These are phyloP conservation scores for Xiphophorus birchmanni DNA, from an alignment of 2,797 vertebrate genomes.

Conservation along the genomic window DNA sequence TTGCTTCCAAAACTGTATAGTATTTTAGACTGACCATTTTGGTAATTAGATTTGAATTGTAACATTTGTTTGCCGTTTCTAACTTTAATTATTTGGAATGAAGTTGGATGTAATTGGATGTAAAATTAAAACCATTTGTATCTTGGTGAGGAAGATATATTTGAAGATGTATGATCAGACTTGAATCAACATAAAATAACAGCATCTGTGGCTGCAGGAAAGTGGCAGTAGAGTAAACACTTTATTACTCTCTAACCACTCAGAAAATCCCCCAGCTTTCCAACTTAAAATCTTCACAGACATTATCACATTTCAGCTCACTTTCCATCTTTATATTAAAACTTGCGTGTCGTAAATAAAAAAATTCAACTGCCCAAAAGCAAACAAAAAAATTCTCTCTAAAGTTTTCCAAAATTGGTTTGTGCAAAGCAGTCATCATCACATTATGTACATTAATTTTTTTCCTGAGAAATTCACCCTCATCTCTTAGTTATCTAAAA, in stretches of 20 bases:
- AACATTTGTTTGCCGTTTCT: not conserved
- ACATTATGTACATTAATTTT: not conserved
- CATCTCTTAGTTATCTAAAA: conserved; percentile 2
- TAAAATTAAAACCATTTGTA: not conserved
- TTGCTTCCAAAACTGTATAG: not conserved
- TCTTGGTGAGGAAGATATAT: not conserved
- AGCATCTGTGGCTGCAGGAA: not conserved
- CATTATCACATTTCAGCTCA: not conserved
- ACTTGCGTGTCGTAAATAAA: not conserved
- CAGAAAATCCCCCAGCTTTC: not conserved
- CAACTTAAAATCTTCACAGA: not conserved
- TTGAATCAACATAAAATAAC: not conserved
- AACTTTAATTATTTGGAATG: not conserved
- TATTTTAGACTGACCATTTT: not conserved
- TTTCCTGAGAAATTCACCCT: not conserved
- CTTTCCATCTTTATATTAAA: not conserved
- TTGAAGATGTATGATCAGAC: not conserved
- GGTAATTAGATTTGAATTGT: not conserved
- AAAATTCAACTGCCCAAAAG: not conserved
- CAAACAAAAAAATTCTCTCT: not conserved
- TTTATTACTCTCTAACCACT: not conserved
- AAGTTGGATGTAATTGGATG: not conserved
- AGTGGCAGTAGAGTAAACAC: not conserved
- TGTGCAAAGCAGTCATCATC: not conserved
- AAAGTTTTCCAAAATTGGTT: not conserved